These are phyloP conservation scores for Drosophila sproati DNA, from an alignment of 1,140 invertebrate species.

Conservation along the genomic window DNA sequence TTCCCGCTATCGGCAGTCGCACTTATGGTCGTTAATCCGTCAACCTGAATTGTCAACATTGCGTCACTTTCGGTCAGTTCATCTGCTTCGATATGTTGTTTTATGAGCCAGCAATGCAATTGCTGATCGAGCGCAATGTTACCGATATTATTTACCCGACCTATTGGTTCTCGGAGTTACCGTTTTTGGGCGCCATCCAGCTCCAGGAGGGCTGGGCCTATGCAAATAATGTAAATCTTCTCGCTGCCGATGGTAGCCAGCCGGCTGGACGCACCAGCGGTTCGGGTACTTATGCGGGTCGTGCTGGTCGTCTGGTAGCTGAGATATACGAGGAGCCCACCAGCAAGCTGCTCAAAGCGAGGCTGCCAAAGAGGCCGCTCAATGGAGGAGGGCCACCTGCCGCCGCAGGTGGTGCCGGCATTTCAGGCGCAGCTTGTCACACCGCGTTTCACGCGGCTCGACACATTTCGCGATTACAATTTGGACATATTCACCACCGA, in stretches of 20 bases:
- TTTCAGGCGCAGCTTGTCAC: constrained; percentile 48
- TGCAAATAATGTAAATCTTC: constrained; percentile 85
- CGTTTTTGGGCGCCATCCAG: constrained; percentile 87
- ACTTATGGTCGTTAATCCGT: constrained; percentile 84
- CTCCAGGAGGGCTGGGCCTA: constrained; percentile 86
- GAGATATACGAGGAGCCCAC: constrained; percentile 57
- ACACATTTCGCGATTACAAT: constrained; percentile 65
- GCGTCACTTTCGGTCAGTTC: constrained; percentile 89
- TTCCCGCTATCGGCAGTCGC: constrained; percentile 90
- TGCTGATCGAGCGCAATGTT: constrained; percentile 82
- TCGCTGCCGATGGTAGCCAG: constrained; percentile 85
- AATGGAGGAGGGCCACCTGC: not conserved
- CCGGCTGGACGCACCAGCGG: constrained; percentile 77
- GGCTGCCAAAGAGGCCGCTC: constrained; percentile 71
- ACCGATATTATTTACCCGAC: constrained; percentile 90
- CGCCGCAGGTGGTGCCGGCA: constrained; percentile 3
- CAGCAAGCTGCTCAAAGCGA: constrained; percentile 61
- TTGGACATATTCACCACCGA: constrained; percentile 63
- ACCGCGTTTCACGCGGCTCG: constrained; percentile 44
- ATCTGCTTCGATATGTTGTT: constrained; percentile 92
- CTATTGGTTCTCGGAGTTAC: constrained; percentile 90
- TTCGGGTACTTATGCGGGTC: constrained; percentile 85
- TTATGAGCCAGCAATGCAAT: constrained; percentile 86
- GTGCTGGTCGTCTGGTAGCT: constrained; percentile 66
- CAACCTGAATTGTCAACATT: constrained; percentile 78